Conservation (phyloP, 2,797 vertebrate species). For the Channa striata region DNA sequence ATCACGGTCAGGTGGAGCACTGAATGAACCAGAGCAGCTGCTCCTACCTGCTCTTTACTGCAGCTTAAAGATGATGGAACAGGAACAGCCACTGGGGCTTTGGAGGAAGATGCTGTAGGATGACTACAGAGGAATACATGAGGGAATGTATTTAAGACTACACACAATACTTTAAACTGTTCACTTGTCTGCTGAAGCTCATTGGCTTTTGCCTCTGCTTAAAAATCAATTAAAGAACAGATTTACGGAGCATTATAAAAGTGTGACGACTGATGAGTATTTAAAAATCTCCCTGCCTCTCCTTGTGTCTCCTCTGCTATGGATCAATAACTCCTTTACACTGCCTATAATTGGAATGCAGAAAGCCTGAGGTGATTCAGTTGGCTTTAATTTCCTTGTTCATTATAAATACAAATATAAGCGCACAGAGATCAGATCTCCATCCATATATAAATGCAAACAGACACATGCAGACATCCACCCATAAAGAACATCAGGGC, state of each 20-base stretch:
- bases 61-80: constrained; percentile 55
- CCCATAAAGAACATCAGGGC: background rate
- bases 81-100: constrained; percentile 26
- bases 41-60: constrained; percentile 24
- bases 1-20: constrained; percentile 59
- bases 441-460: constrained; percentile 42
- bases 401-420: constrained; percentile 69
- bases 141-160: constrained; percentile 29
- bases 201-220: constrained; percentile 23
- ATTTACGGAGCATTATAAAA: constrained; percentile 56
- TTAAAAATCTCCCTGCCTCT: constrained; percentile 68
- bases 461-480: constrained; percentile 15
- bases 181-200: constrained; percentile 33
- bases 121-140: constrained; percentile 5
- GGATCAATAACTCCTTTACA: constrained; percentile 76
- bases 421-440: constrained; percentile 61
- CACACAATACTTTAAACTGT: constrained; percentile 29
- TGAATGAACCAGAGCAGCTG: constrained; percentile 40
- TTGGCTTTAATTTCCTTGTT: constrained; percentile 68
- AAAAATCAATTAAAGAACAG: constrained; percentile 66
- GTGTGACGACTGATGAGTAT: constrained; percentile 66
- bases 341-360: constrained; percentile 71
- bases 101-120: constrained; percentile 13
- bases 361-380: constrained; percentile 64
- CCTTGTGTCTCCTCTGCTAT: constrained; percentile 54